Conservation (phyloP, 2,113 vertebrate species). For the Oxyruncus cristatus region DNA sequence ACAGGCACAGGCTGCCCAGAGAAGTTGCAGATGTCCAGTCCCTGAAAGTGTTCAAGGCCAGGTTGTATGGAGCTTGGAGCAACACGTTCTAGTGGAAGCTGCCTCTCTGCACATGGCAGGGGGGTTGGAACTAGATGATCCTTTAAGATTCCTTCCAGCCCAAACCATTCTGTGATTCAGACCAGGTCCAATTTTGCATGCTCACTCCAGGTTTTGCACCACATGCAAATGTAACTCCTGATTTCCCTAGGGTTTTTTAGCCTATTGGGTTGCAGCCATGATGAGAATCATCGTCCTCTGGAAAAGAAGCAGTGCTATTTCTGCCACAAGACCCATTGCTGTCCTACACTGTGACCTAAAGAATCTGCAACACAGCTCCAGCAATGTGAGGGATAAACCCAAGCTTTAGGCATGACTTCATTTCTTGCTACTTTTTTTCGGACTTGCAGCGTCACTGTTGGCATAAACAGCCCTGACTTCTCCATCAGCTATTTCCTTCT, state of each 20-base stretch:
- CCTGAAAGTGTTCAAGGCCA: background rate
- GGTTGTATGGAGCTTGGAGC: background rate
- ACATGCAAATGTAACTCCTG: background rate
- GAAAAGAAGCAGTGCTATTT: fast-evolving
- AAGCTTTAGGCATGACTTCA: conserved; percentile 4
- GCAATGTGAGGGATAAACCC: background rate
- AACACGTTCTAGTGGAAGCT: background rate
- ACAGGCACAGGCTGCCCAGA: background rate
- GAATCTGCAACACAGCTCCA: background rate
- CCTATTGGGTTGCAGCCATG: background rate
- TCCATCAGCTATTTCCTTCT: conserved; percentile 65
- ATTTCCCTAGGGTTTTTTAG: background rate
- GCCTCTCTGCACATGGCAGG: background rate
- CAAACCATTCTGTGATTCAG: background rate
- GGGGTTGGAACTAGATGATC: background rate
- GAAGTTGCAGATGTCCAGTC: background rate
- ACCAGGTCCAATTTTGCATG: background rate
- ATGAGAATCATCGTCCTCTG: background rate
- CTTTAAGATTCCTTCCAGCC: background rate
- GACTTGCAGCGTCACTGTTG: conserved; percentile 63
- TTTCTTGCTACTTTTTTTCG: conserved; percentile 12
- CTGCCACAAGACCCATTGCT: background rate
- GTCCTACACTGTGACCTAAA: background rate
- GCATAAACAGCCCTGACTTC: conserved; percentile 56
- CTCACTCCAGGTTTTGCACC: background rate